Percentiles rank a stretch among this genome's conserved stretches.
Evolutionary conservation across 1,140 invertebrate species (phyloP).

Genomic region (Lepidurus apus): DNA sequence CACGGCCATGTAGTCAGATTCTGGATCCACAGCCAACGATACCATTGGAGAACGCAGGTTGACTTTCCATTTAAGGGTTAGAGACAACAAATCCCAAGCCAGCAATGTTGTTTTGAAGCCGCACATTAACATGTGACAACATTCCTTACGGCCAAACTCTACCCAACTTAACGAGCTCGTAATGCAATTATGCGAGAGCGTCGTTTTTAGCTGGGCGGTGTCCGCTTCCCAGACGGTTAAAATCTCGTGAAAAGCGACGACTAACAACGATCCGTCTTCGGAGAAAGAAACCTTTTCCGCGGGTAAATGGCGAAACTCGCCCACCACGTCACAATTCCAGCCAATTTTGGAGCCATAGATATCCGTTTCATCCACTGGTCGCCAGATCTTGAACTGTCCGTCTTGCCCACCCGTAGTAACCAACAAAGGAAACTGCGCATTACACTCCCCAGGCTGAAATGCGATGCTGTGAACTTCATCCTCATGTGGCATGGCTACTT

Average conservation of each 20-base stretch:
- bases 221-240: constrained; percentile 62
- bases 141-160: constrained; percentile 59
- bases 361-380: constrained; percentile 50
- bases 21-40: constrained; percentile 54
- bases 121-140: constrained; percentile 59
- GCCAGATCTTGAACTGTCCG: constrained; percentile 68
- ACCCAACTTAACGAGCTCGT: constrained; percentile 29
- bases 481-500: constrained; percentile 65
- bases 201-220: constrained; percentile 40
- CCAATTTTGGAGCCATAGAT: constrained; percentile 48
- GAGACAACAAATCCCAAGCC: constrained; percentile 66
- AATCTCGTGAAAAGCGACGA: constrained; percentile 60
- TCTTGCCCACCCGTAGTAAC: constrained; percentile 63
- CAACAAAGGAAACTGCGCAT: constrained; percentile 41
- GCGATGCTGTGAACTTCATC: constrained; percentile 53
- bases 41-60: constrained; percentile 50
- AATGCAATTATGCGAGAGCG: constrained; percentile 33
- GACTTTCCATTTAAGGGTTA: constrained; percentile 51
- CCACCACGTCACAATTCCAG: constrained; percentile 62
- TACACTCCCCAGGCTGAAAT: constrained; percentile 54
- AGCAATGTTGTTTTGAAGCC: constrained; percentile 53
- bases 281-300: constrained; percentile 59
- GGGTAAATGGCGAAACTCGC: constrained; percentile 56
- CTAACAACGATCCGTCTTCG: constrained; percentile 68
- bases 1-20: constrained; percentile 58